Conservation (phyloP, 1,140 invertebrate genomes). For the Cepaea nemoralis region DNA sequence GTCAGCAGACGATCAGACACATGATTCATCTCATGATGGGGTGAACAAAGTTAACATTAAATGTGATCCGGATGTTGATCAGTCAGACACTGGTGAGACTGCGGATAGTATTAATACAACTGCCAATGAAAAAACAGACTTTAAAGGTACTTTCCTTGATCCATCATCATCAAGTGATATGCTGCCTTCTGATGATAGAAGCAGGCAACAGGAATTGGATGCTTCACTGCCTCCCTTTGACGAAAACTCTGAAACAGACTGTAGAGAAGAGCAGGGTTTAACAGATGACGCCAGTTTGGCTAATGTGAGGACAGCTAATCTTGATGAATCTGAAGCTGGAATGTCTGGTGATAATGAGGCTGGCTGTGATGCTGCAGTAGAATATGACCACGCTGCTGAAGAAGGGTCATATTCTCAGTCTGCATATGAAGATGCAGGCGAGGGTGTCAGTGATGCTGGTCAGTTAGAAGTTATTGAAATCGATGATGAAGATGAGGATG, state of each 20-base stretch:
- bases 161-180: not conserved
- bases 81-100: not conserved
- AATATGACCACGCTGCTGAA: slow-evolving; percentile 22
- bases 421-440: slow-evolving; percentile 13
- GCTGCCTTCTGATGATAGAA: not conserved
- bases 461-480: slow-evolving; percentile 38
- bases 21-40: not conserved
- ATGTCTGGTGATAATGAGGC: not conserved
- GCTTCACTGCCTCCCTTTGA: not conserved
- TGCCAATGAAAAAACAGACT: slow-evolving; percentile 11
- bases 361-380: not conserved
- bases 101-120: not conserved
- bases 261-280: not conserved
- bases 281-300: not conserved
- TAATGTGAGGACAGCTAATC: not conserved
- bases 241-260: not conserved
- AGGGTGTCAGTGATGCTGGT: slow-evolving; percentile 16
- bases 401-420: slow-evolving; percentile 30
- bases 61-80: slow-evolving; percentile 28
- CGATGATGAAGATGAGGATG: slow-evolving; percentile 29
- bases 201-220: not conserved
- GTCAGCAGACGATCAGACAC: slow-evolving; percentile 15
- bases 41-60: slow-evolving; percentile 23
- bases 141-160: slow-evolving; percentile 37
- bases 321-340: not conserved